Conservation (phyloP, 2,888 invertebrate genomes). For the Kuschelorhynchus macadamiae region DNA sequence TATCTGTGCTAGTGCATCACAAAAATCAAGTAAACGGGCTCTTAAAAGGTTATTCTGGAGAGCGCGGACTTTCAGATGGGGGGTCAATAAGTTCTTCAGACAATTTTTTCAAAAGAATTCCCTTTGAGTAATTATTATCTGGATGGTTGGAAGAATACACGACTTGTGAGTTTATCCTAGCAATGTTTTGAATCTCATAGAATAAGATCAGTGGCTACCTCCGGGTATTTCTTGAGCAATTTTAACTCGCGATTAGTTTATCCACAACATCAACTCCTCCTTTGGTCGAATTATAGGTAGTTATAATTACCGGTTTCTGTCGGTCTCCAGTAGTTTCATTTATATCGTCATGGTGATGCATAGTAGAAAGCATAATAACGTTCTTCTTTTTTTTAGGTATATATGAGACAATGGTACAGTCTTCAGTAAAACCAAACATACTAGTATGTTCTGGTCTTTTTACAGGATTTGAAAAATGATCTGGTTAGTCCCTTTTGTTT, state of each 20-base stretch:
- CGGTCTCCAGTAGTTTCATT: conserved; percentile 30
- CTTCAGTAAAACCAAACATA: conserved; percentile 50
- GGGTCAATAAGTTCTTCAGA: conserved; percentile 19
- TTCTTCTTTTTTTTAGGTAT: conserved; percentile 40
- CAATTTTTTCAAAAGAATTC: conserved; percentile 20
- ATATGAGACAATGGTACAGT: conserved; percentile 44
- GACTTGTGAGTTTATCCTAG: conserved; percentile 48
- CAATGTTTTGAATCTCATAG: conserved; percentile 52
- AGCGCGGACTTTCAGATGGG: not conserved
- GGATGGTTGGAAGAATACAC: conserved; percentile 18
- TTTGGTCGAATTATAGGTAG: conserved; percentile 55
- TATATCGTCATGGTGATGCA: conserved; percentile 22
- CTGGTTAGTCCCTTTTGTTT: conserved; percentile 5
- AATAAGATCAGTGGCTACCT: conserved; percentile 57
- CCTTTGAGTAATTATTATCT: conserved; percentile 9
- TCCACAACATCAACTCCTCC: conserved; percentile 57
- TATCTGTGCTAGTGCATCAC: too few relatives aligned
- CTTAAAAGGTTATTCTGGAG: not conserved
- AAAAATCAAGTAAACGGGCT: too few relatives aligned
- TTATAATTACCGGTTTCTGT: conserved; percentile 52
- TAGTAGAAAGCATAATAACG: conserved; percentile 48
- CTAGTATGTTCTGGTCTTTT: not conserved
- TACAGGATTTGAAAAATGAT: conserved; percentile 5
- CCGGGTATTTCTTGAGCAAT: conserved; percentile 54
- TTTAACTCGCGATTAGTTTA: conserved; percentile 57